Evolutionary conservation across 2,113 vertebrate species (phyloP).

Genomic region (Cyprinodon brontotheroides): DNA sequence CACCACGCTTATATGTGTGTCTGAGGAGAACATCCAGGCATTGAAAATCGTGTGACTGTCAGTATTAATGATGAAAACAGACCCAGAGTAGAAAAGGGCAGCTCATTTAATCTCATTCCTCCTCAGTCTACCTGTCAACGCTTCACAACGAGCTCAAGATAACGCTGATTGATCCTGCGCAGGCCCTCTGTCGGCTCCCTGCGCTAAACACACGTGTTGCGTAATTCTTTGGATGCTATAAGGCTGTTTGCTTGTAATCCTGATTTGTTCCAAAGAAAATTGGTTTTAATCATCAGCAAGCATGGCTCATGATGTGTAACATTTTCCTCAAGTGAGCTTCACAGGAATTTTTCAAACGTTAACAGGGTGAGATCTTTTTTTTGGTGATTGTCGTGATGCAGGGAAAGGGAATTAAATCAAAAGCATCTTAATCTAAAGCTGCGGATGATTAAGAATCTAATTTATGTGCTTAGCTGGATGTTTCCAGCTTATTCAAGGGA

Average conservation of each 20-base stretch:
- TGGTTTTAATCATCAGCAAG: neutral
- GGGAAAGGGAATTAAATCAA: slow-evolving; percentile 18
- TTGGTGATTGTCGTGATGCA: slow-evolving; percentile 26
- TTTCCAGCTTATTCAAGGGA: slow-evolving; percentile 28
- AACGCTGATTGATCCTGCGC: slow-evolving; percentile 52
- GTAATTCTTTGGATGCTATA: neutral
- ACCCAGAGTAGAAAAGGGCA: slow-evolving; percentile 35
- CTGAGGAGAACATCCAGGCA: slow-evolving; percentile 18
- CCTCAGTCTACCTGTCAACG: slow-evolving; percentile 33
- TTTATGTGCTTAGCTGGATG: slow-evolving; percentile 3
- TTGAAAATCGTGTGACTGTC: slow-evolving; percentile 3
- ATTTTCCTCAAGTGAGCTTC: neutral
- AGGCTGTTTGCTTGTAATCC: neutral
- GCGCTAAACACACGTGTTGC: slow-evolving; percentile 2
- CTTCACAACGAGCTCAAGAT: slow-evolving; percentile 55
- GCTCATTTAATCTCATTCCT: slow-evolving; percentile 54
- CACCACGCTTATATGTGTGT: neutral
- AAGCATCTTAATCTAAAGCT: slow-evolving; percentile 19
- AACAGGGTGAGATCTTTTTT: slow-evolving; percentile 13
- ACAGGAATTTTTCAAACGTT: neutral
- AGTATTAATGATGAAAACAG: slow-evolving; percentile 35
- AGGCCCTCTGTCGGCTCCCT: neutral
- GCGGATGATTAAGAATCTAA: slow-evolving; percentile 15
- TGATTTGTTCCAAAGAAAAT: neutral
- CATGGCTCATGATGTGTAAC: neutral